These are phyloP conservation scores for Amiota communis DNA, from an alignment of 2,888 invertebrate genomes.

Conservation along the genomic window DNA sequence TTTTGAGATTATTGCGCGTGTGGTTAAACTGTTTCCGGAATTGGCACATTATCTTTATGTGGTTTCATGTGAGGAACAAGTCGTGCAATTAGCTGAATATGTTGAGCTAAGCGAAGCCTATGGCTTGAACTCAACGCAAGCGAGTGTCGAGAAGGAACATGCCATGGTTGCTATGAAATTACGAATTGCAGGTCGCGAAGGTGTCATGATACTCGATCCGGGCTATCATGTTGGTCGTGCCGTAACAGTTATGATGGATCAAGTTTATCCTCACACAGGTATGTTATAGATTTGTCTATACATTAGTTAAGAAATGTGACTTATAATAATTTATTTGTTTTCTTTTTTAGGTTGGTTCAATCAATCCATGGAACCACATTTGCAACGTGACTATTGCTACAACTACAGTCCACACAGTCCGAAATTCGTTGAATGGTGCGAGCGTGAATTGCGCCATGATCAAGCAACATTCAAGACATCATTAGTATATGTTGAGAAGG, in stretches of 20 bases:
- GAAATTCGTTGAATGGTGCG: constrained; percentile 90
- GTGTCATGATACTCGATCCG: constrained; percentile 88
- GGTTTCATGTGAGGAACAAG: constrained; percentile 91
- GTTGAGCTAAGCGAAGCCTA: constrained; percentile 75
- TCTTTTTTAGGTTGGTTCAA: constrained; percentile 83
- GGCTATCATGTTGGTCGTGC: constrained; percentile 92
- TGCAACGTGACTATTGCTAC: constrained; percentile 89
- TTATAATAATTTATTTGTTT: neutral
- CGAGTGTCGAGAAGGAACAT: constrained; percentile 86
- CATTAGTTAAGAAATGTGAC: neutral
- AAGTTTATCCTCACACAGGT: constrained; percentile 86
- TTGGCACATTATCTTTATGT: constrained; percentile 80
- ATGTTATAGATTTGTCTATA: constrained; percentile 21
- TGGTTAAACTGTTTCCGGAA: constrained; percentile 81
- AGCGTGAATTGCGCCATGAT: constrained; percentile 81
- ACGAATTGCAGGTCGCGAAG: constrained; percentile 81
- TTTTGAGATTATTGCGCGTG: constrained; percentile 82
- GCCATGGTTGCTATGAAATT: constrained; percentile 86
- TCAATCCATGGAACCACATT: constrained; percentile 83
- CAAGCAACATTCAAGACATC: constrained; percentile 80
- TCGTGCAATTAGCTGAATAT: constrained; percentile 77
- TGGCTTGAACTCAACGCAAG: constrained; percentile 72
- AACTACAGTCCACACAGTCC: constrained; percentile 79
- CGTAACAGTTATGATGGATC: constrained; percentile 90
- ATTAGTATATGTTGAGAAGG: constrained; percentile 85